These are phyloP conservation scores for Coranthus polyacanthus DNA, from an alignment of 2,797 vertebrate species.

Conservation along the genomic window DNA sequence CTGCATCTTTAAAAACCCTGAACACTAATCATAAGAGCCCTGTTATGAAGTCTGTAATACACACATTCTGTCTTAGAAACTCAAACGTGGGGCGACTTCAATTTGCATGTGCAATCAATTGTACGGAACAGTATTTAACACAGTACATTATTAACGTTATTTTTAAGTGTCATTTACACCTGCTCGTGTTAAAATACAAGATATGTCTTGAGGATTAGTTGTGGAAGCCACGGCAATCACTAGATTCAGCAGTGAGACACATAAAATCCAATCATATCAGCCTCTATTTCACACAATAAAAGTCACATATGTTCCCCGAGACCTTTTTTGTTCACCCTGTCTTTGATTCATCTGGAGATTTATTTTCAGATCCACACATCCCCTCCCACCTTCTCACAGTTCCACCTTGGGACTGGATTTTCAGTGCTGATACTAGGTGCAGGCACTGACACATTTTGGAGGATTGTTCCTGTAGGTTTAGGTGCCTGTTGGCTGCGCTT, in stretches of 20 bases:
- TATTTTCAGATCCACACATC: constrained; percentile 70
- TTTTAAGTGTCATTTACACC: not conserved
- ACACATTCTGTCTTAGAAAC: too few species aligned
- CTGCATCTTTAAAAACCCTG: too few species aligned
- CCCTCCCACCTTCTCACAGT: constrained; percentile 55
- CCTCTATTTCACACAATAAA: not conserved
- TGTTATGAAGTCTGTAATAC: too few species aligned
- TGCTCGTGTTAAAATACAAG: not conserved
- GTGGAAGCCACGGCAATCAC: too few species aligned
- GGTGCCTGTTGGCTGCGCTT: constrained; percentile 56
- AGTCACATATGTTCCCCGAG: constrained; percentile 28
- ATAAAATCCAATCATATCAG: too few species aligned
- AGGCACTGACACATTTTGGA: constrained; percentile 50
- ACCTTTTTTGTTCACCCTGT: constrained; percentile 45
- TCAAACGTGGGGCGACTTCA: too few species aligned
- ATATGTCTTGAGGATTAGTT: too few species aligned
- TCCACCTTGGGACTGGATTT: constrained; percentile 63
- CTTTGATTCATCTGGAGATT: constrained; percentile 51
- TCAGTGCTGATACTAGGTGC: constrained; percentile 43
- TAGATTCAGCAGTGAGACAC: too few species aligned
- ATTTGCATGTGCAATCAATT: too few species aligned
- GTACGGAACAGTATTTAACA: too few species aligned
- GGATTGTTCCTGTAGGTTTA: constrained; percentile 39
- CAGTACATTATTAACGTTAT: too few species aligned
- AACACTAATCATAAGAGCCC: too few species aligned